A percentile compares a stretch with the other conserved stretches of the same genome.
These are phyloP conservation scores for Macropis europaea DNA, from an alignment of 2,888 invertebrate genomes.

Conservation along the genomic window DNA sequence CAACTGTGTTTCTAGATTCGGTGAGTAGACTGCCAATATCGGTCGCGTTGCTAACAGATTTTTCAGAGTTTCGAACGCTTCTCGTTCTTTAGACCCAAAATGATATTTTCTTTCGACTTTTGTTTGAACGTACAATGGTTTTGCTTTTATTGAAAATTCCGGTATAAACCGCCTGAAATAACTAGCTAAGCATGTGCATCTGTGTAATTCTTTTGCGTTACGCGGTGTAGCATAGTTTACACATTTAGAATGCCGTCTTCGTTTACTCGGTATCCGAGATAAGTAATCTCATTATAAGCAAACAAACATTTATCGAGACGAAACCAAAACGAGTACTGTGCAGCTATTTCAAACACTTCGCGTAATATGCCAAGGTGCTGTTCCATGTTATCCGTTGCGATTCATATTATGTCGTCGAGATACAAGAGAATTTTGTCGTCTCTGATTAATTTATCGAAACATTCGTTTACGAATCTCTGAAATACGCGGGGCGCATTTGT, in stretches of 20 bases:
- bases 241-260: slow-evolving; percentile 35
- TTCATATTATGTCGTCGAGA: slow-evolving; percentile 9
- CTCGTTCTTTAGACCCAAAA: slow-evolving; percentile 34
- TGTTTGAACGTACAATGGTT: slow-evolving; percentile 48
- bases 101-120: slow-evolving; percentile 20
- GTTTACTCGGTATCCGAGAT: slow-evolving; percentile 27
- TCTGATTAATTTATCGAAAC: background rate
- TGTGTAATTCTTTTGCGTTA: slow-evolving; percentile 41
- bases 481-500: slow-evolving; percentile 17
- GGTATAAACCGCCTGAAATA: slow-evolving; percentile 53
- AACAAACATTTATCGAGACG: slow-evolving; percentile 26
- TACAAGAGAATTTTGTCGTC: slow-evolving; percentile 10
- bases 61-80: slow-evolving; percentile 57
- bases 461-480: background rate
- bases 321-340: background rate
- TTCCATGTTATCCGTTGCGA: background rate
- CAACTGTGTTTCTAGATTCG: slow-evolving; percentile 63
- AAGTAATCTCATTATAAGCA: background rate
- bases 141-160: slow-evolving; percentile 41
- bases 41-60: slow-evolving; percentile 48
- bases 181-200: slow-evolving; percentile 47
- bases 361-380: slow-evolving; percentile 21
- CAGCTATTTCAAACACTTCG: slow-evolving; percentile 33
- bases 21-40: slow-evolving; percentile 68
- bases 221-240: slow-evolving; percentile 46